phyloP scores from a whole-genome alignment of 1,140 invertebrate genomes.

The Prorops nasuta region DNA sequence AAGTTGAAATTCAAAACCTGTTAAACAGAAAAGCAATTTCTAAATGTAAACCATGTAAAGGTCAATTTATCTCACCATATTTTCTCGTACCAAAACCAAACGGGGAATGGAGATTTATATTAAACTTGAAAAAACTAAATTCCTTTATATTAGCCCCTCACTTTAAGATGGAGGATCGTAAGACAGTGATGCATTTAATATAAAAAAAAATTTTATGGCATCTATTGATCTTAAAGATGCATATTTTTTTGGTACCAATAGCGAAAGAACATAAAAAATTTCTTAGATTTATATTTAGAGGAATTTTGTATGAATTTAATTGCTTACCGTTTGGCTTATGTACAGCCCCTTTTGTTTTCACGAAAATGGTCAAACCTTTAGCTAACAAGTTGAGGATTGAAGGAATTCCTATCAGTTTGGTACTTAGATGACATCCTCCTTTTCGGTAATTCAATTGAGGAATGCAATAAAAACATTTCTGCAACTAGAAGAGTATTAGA shows the following conservation, averaged over 20 bases:
- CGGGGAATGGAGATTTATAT: conserved; percentile 1
- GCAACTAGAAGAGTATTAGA: conserved; percentile 12
- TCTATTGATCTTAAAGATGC: no score
- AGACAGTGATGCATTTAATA: not conserved
- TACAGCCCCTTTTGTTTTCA: conserved; percentile 24
- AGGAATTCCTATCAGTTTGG: conserved; percentile 2
- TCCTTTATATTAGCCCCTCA: not conserved
- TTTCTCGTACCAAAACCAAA: conserved; percentile 5
- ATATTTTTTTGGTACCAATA: conserved; percentile 18
- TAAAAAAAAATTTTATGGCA: conserved; percentile 1
- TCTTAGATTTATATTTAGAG: conserved; percentile 19
- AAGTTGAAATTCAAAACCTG: not conserved
- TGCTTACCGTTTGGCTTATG: no score
- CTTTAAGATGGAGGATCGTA: conserved; percentile 7
- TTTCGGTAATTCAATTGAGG: not conserved
- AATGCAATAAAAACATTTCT: not conserved
- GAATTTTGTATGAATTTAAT: conserved; percentile 17
- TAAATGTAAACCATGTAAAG: not conserved
- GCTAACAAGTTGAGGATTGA: conserved; percentile 8
- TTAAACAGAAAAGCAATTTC: not conserved
- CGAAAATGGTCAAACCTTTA: conserved; percentile 24
- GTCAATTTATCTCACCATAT: conserved; percentile 7
- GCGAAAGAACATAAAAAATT: conserved; percentile 16
- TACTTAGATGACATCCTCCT: conserved; percentile 15
- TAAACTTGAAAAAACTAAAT: conserved; percentile 8